These are phyloP conservation scores for Tapera naevia DNA, from an alignment of 2,797 vertebrate genomes.

Conservation along the genomic window DNA sequence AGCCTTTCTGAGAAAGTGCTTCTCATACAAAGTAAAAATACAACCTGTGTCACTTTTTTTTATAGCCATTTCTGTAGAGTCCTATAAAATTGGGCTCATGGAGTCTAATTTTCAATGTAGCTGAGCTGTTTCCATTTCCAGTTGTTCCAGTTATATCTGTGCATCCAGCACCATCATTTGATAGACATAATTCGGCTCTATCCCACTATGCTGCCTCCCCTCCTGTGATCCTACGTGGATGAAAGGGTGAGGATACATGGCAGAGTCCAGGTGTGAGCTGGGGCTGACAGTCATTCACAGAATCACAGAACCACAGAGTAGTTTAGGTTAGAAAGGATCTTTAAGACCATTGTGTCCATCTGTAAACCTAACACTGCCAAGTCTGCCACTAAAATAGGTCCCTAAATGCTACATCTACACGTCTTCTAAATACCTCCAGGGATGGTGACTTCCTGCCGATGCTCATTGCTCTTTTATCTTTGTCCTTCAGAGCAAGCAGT, in stretches of 20 bases:
- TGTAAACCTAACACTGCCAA: no score
- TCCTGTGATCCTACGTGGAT: background rate
- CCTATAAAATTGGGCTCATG: background rate
- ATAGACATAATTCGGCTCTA: background rate
- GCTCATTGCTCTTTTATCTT: background rate
- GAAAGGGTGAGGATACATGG: background rate
- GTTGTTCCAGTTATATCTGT: background rate
- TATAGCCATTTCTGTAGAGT: background rate
- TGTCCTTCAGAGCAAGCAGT: background rate
- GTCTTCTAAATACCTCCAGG: no score
- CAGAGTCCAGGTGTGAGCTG: background rate
- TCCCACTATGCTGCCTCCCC: background rate
- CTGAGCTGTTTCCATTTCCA: background rate
- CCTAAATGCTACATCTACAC: no score
- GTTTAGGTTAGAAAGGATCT: no score
- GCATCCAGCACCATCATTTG: background rate
- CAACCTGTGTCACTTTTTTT: background rate
- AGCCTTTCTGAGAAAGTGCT: background rate
- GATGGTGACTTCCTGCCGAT: background rate
- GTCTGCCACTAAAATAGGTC: no score
- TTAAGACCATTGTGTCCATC: no score
- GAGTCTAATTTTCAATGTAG: background rate
- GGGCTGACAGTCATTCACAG: background rate
- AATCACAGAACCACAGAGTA: no score
- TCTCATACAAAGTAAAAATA: background rate